Conservation (phyloP, 1,140 invertebrate species). For the Drosophila grimshawi region DNA sequence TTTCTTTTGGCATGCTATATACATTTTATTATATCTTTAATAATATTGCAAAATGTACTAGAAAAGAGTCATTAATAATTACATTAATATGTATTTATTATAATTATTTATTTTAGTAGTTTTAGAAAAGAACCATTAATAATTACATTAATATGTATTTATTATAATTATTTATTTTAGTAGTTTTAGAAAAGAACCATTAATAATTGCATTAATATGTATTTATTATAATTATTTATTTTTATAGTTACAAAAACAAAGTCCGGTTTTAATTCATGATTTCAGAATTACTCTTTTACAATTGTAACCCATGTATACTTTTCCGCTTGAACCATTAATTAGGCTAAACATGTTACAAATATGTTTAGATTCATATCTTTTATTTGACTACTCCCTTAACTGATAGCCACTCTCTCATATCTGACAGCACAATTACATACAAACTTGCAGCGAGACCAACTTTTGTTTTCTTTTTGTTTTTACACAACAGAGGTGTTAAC, state of each 20-base stretch:
- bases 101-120: not conserved
- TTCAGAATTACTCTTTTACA: too few species aligned
- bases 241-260: too few species aligned
- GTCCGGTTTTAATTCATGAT: too few species aligned
- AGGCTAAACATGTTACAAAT: too few species aligned
- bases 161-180: not conserved
- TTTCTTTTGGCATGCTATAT: not conserved
- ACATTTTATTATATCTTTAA: not conserved
- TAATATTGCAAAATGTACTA: not conserved
- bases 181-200: not conserved
- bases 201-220: not conserved
- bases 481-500: slow-evolving; percentile 3
- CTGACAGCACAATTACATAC: too few species aligned
- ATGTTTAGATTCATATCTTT: too few species aligned
- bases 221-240: too few species aligned
- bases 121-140: not conserved
- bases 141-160: not conserved
- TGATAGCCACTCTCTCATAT: too few species aligned
- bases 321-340: too few species aligned
- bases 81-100: not conserved
- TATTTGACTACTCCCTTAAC: too few species aligned
- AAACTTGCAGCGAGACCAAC: not conserved
- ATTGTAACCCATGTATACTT: too few species aligned
- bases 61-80: not conserved
- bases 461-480: not conserved